Percentiles rank a stretch among this genome's conserved stretches.
Evolutionary conservation across 1,140 invertebrate species (phyloP).

Genomic region (Ostrea edulis): DNA sequence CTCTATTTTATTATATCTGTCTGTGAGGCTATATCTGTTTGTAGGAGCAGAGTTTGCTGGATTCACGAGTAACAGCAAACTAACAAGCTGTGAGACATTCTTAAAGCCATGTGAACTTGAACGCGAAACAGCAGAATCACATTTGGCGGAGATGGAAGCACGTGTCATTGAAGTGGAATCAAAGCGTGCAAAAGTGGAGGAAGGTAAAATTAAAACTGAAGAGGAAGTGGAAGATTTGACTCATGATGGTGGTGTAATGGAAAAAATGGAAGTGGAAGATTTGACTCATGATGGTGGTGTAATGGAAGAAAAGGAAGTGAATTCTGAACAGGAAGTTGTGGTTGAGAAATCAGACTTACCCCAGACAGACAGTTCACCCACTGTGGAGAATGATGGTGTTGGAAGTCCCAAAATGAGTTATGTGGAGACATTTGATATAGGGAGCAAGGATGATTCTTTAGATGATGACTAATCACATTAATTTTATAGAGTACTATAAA

Average conservation of each 20-base stretch:
- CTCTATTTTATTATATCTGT: too few species aligned
- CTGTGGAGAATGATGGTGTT: not conserved
- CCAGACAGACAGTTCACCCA: not conserved
- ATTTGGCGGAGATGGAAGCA: not conserved
- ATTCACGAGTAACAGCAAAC: not conserved
- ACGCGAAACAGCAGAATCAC: not conserved
- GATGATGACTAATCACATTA: not conserved
- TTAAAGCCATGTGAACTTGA: not conserved
- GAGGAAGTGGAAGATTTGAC: not conserved
- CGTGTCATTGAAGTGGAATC: slow-evolving; percentile 15
- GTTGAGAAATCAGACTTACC: not conserved
- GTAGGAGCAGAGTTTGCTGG: slow-evolving; percentile 34
- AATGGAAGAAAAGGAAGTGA: not conserved
- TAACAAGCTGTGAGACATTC: not conserved
- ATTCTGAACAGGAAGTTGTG: not conserved
- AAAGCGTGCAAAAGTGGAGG: slow-evolving; percentile 24
- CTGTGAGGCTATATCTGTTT: not conserved
- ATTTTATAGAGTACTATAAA: too few species aligned
- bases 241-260: not conserved
- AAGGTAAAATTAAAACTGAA: not conserved
- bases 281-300: not conserved
- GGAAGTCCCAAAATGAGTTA: not conserved
- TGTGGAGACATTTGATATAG: slow-evolving; percentile 21
- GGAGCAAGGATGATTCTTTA: not conserved
- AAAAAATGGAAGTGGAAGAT: not conserved